Base-by-base conservation (phyloP, 2,113 vertebrate species). In the Rhea pennata region DNA sequence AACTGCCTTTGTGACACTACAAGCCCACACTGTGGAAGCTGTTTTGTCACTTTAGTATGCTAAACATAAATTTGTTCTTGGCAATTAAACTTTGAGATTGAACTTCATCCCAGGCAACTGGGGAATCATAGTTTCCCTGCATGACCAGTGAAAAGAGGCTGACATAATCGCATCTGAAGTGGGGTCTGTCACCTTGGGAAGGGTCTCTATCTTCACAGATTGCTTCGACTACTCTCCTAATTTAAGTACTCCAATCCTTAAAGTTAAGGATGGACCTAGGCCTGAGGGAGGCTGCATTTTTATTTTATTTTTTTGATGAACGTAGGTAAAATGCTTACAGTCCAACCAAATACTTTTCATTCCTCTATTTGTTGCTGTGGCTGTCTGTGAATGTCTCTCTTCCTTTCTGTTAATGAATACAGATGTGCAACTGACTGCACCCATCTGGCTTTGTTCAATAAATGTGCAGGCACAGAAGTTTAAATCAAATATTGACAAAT, bases 401-500 rank as follows among this genome's bases (percentile, higher is more conserved):
- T 93, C 86, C 91, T 92, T 95, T 92, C 92, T 93, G 0, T 93
- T 96, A 95, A 96, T 93, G 93, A 95, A 97, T 97, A 96, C 95
- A 97, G 96, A 97, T 97, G 96, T 97, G 95, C 67, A 94, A 64
- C 88, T 90, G 93, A 95, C 84, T 95, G 85, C 86, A 95, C 88
- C 88, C 95, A 96, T 96, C 88, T 97, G 95, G 87, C 93, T 96
- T 94, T 95, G 84, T 92, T 95, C 95, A 94, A 69, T 92, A 97
- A 93, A 94, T 86, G 87, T 71, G 73, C 76, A 88, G 91, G 89
- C 95, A 93, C 95, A 96, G 94, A 94, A 48, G 6, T 91, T 97
- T 96, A 96, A 97, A 97, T 97, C 84, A 97, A 97, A 97, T 97
- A 97, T 97, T 97, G 96, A 97, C 97, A 97, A 96, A 97, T 97